Evolutionary conservation across 2,888 invertebrate species (phyloP), one percentile per base, ranked within the genome.

Genomic region (Melangyna quadrimaculata): DNA sequence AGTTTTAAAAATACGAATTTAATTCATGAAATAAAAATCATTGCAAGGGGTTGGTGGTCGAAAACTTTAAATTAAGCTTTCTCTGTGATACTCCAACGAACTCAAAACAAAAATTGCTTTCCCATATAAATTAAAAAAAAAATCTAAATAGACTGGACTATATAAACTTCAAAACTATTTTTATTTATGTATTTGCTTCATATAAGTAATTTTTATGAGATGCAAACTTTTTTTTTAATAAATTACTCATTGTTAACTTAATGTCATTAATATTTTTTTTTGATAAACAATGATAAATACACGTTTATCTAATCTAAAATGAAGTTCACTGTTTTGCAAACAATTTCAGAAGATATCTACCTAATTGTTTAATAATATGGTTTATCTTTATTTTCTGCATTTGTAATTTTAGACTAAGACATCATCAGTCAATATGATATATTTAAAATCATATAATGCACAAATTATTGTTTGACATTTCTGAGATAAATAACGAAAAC

Each of bases 381-480:
- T 19, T 57, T 35, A 57, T 57, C 57, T n/a, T n/a, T n/a, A 57
- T 57, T 32, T 17, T 53, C n/a, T 27, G 17, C 19, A 19, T 48
- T 7, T 8, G 35, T 17, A 19, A 51, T 27, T 27, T 17, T 17
- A 55, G 53, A 12, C 8, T 29, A n/a, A 32, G 35, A 19, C 17
- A 59, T 29, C 0, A 19, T 65, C 37, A 14, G 27, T 17, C 9
- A 29, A 37, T 27, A 19, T 35, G 27, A 17, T 5, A 17, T 5
- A 65, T 67, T 22, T 10, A 7, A 24, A 24, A 17, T 2, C 5
- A 51, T 24, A 51, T n/a, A 67, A 51, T 35, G 51, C 67, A 67
- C 67, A 51, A 51, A 67, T 67, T 51, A 35, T 12, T 51, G 10
- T 51, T 51, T 67, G 67, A 51, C 67, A n/a, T 51, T 45, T 61